phyloP scores from a whole-genome alignment of 2,888 invertebrate genomes.

The Tenthredo mesomela region DNA sequence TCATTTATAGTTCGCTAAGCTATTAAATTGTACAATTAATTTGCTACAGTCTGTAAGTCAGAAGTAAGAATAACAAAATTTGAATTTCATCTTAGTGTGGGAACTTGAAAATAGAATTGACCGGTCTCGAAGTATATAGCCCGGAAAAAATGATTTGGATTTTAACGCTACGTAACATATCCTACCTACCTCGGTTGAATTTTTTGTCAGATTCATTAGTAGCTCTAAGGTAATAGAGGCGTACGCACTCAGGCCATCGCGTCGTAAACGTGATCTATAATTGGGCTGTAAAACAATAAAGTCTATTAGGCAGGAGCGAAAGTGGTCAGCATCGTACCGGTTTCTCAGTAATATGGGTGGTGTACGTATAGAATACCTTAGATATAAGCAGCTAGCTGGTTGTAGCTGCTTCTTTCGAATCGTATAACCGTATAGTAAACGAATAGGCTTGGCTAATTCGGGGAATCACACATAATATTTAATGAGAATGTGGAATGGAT shows the following conservation, averaged over 20 bases:
- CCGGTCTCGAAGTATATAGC: not conserved
- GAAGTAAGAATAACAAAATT: not conserved
- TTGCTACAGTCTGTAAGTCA: not conserved
- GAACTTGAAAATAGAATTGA: not conserved
- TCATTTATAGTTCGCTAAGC: not conserved
- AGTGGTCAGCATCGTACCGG: conserved; percentile 58
- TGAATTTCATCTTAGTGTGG: not conserved
- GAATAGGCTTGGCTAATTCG: not conserved
- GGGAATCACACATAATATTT: not conserved
- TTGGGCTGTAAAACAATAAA: conserved; percentile 76
- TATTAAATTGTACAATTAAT: not conserved
- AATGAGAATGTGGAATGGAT: not conserved
- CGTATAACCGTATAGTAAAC: not conserved
- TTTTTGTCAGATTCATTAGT: conserved; percentile 66
- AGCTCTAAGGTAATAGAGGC: conserved; percentile 57
- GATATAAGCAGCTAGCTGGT: conserved; percentile 39
- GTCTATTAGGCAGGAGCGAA: conserved; percentile 69
- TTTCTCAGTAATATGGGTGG: conserved; percentile 56
- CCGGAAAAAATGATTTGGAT: not conserved
- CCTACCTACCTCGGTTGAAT: conserved; percentile 3
- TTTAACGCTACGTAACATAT: not conserved
- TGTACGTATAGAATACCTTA: conserved; percentile 25
- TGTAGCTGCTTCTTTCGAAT: not conserved
- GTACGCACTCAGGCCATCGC: conserved; percentile 60
- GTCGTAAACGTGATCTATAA: conserved; percentile 75